phyloP scores from a whole-genome alignment of 1,140 invertebrate species.

The Lepidurus couesii region DNA sequence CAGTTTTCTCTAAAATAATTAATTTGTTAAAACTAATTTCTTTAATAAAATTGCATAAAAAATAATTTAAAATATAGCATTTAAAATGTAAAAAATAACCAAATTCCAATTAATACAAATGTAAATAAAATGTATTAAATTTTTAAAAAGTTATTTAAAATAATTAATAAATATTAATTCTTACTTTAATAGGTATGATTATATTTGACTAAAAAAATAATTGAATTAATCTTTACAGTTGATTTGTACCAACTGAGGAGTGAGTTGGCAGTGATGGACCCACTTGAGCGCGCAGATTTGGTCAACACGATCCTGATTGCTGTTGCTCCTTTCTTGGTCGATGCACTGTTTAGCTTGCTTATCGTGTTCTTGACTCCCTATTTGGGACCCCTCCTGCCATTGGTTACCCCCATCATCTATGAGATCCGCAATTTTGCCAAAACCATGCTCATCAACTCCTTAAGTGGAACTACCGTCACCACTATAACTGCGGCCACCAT shows the following conservation, averaged over 20 bases:
- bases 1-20: too few species aligned
- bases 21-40: too few species aligned
- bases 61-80: too few species aligned
- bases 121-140: too few species aligned
- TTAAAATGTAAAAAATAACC: too few species aligned
- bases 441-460: not conserved
- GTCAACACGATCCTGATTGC: not conserved
- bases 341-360: not conserved
- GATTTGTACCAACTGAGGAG: not conserved
- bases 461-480: not conserved
- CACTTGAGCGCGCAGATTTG: not conserved
- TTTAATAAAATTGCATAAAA: too few species aligned
- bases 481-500: not conserved
- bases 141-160: too few species aligned
- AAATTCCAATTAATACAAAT: too few species aligned
- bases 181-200: not conserved
- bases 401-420: not conserved
- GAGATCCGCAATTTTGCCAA: not conserved
- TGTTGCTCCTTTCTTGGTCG: not conserved
- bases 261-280: not conserved
- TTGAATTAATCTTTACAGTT: not conserved
- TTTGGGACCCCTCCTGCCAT: not conserved
- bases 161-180: too few species aligned
- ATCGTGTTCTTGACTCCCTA: not conserved
- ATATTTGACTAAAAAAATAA: not conserved